Evolutionary conservation across 2,888 invertebrate species (phyloP).

Genomic region (Cancer borealis): DNA sequence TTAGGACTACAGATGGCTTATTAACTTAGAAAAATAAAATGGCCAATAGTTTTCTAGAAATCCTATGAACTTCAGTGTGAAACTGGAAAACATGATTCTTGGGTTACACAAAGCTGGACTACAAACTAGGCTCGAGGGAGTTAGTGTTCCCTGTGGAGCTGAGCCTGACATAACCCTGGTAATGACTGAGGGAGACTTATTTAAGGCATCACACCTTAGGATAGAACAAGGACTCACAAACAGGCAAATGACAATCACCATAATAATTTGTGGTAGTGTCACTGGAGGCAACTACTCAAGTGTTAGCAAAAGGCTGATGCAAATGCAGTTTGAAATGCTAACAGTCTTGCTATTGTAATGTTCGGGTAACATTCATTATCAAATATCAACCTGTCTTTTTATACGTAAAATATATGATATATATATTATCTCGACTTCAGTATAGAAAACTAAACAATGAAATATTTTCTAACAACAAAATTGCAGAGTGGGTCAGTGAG

Average conservation of each 20-base stretch:
- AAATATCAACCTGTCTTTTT: constrained; percentile 16
- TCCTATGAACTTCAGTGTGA: not conserved
- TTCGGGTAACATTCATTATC: not conserved
- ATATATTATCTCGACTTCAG: constrained; percentile 25
- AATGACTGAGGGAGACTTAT: not conserved
- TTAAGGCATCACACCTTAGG: not conserved
- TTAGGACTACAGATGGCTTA: constrained; percentile 24
- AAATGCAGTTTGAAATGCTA: not conserved
- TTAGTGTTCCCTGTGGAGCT: not conserved
- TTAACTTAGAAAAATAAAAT: constrained; percentile 39
- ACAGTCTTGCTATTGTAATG: not conserved
- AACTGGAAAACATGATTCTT: not conserved
- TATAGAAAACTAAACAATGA: constrained; percentile 39
- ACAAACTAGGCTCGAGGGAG: not conserved
- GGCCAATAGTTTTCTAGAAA: not conserved
- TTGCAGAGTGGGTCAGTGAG: constrained; percentile 14
- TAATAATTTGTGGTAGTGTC: constrained; percentile 3
- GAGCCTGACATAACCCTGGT: constrained; percentile 23
- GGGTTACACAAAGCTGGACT: not conserved
- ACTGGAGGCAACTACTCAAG: not conserved
- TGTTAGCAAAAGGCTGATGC: not conserved
- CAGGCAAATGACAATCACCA: not conserved
- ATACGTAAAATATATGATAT: not conserved
- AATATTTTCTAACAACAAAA: not conserved
- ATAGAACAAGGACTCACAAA: constrained; percentile 1